These are phyloP conservation scores for Lutraria rhynchaena DNA, from an alignment of 1,140 invertebrate species.

Conservation along the genomic window DNA sequence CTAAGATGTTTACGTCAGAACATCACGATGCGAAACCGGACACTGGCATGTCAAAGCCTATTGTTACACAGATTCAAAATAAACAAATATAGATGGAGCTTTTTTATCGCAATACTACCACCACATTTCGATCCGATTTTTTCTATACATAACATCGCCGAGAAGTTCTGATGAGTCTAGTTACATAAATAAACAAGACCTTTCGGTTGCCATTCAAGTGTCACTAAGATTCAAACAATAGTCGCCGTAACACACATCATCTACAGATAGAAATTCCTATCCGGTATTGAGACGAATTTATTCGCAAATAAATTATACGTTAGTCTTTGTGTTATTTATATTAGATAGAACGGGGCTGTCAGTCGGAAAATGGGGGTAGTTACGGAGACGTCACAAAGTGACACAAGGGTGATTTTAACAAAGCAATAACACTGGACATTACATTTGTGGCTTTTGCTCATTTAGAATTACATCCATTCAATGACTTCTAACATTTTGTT, in stretches of 20 bases:
- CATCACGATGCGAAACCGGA: no score
- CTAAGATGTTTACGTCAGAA: no score
- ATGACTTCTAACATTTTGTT: conserved; percentile 40
- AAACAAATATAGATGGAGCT: conserved; percentile 33
- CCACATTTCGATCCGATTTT: not conserved
- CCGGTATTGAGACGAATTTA: conserved; percentile 29
- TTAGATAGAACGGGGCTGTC: conserved; percentile 46
- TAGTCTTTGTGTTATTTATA: conserved; percentile 51
- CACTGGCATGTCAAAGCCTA: not conserved
- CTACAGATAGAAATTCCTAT: conserved; percentile 33
- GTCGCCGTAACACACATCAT: not conserved
- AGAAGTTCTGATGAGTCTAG: not conserved
- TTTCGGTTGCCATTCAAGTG: conserved; percentile 29
- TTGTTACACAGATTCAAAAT: not conserved
- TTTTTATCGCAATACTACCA: conserved; percentile 11
- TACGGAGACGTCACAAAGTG: conserved; percentile 30
- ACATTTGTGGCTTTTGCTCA: not conserved
- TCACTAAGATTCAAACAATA: conserved; percentile 38
- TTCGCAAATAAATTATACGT: conserved; percentile 59
- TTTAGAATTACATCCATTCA: not conserved
- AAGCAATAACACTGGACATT: conserved; percentile 44
- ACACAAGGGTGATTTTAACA: conserved; percentile 43
- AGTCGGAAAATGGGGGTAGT: conserved; percentile 46
- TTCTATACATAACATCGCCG: not conserved
- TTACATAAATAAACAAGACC: conserved; percentile 48